phyloP scores from a whole-genome alignment of 64 coral and sea anemone species.

The Pocillopora verrucosa region DNA sequence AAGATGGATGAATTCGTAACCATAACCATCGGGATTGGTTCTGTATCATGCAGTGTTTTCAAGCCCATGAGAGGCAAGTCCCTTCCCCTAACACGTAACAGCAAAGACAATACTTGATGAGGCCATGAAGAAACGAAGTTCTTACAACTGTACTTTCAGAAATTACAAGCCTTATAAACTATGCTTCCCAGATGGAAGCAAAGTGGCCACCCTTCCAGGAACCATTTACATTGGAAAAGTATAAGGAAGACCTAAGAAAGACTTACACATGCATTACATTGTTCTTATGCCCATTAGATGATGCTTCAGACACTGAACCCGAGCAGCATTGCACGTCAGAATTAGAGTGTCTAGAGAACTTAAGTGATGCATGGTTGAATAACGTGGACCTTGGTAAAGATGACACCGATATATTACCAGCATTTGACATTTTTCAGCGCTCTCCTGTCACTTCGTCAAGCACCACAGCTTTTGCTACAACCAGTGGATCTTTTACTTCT shows the following conservation, averaged over 20 bases:
- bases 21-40: conserved; percentile 57
- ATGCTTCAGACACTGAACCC: conserved; percentile 37
- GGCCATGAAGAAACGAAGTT: conserved; percentile 51
- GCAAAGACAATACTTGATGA: conserved; percentile 11
- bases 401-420: conserved; percentile 3
- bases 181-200: conserved; percentile 63
- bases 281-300: not conserved
- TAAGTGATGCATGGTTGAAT: conserved; percentile 44
- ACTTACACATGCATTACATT: too few species aligned
- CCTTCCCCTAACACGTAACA: conserved; percentile 51
- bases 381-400: conserved; percentile 28
- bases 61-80: conserved; percentile 58
- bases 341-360: not conserved
- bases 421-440: not conserved
- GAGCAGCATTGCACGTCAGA: conserved; percentile 21
- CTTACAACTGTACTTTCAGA: conserved; percentile 54
- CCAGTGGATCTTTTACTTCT: conserved; percentile 32
- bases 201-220: conserved; percentile 44
- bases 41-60: conserved; percentile 21
- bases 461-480: not conserved
- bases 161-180: conserved; percentile 59
- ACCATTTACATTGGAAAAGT: conserved; percentile 63
- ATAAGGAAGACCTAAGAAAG: conserved; percentile 30
- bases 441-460: too few species aligned
- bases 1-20: conserved; percentile 70